Base-by-base conservation (phyloP, 2,113 vertebrate species). In the Passer domesticus region DNA sequence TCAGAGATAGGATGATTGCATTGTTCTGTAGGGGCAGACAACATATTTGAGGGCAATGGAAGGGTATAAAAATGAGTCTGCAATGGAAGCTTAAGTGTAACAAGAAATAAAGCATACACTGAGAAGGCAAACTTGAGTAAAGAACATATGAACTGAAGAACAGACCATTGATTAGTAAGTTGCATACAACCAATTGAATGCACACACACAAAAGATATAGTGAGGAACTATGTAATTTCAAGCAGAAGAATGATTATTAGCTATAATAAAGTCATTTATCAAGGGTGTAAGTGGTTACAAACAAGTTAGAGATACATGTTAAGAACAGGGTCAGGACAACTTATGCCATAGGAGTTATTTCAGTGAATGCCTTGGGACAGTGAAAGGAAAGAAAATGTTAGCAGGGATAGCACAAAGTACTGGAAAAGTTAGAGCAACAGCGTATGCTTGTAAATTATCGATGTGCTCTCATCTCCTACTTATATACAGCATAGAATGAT, bases 171-270 rank as follows among this genome's bases (percentile, higher is more conserved):
- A 64, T 66, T 53, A 74, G 19, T 46, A 87, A 77, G 22, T 70
- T 46, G 24, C 16, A 68, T 3, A 2, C 30, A 66, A 67, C 10
- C 8, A 30, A 17, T 10, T 68, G n/a, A 64, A 64, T 2, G 7
- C 23, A 60, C 11, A 64, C 30, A 33, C 7, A 12, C 6, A 80
- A 83, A 82, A 84, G 11, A 60, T 3, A 24, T 0, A 58, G 35
- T 1, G 14, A 0, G 0, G 16, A 86, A 56, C 30, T 16, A 31
- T 0, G 3, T 14, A 1, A 44, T 50, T 63, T 56, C 41, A 31
- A 33, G 10, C 17, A 85, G 24, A 73, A 49, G 27, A 52, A 41
- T n/a, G 20, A 49, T 41, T 70, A 74, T 55, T 9, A 63, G 35
- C 84, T 60, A 15, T 11, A 78, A 82, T 6, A 22, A 81, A 68